These are phyloP conservation scores for Pseudococcus longispinus DNA, from an alignment of 2,888 invertebrate genomes.

Conservation along the genomic window DNA sequence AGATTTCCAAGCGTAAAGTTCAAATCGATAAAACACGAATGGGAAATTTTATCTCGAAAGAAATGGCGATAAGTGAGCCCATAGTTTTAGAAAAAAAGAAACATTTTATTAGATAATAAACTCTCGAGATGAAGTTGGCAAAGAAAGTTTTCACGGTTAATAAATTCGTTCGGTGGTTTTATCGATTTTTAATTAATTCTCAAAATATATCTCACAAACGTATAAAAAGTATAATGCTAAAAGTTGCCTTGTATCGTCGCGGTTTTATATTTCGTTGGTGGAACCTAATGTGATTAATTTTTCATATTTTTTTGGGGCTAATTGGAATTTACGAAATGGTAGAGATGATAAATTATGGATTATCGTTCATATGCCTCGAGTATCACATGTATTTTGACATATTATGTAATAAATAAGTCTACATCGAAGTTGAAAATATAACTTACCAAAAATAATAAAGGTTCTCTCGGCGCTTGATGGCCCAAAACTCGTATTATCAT, in stretches of 20 bases:
- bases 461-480: constrained; percentile 53
- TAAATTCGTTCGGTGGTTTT: neutral
- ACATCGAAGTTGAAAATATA: neutral
- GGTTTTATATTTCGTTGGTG: neutral
- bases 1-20: neutral
- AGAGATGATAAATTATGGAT: neutral
- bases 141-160: constrained; percentile 1
- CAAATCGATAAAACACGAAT: neutral
- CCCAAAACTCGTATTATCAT: constrained; percentile 45
- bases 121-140: neutral
- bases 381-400: no score
- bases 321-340: neutral
- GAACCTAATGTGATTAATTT: neutral
- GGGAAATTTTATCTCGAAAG: neutral
- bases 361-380: neutral
- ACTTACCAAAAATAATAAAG: constrained; percentile 49
- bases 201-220: neutral
- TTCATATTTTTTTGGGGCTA: neutral
- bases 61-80: neutral
- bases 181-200: constrained; percentile 21
- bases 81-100: neutral
- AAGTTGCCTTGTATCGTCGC: neutral
- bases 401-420: neutral
- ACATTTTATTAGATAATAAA: neutral
- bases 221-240: neutral